phyloP scores from a whole-genome alignment of 2,797 vertebrate species.

The Leucoraja ocellata region DNA sequence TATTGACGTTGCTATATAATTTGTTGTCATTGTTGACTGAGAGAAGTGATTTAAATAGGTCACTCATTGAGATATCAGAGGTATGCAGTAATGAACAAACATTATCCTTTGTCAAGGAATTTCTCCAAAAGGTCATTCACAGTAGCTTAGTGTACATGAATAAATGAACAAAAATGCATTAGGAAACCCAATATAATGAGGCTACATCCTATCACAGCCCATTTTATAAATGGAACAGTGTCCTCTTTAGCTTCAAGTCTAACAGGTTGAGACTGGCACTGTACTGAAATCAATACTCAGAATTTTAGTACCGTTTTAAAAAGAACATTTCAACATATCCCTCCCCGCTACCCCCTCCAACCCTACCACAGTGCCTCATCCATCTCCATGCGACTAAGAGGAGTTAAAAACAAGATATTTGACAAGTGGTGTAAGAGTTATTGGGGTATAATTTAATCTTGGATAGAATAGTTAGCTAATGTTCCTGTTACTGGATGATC shows the following conservation, averaged over 20 bases:
- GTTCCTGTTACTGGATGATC: too few species aligned
- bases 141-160: background rate
- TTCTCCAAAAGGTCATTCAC: background rate
- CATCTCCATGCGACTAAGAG: too few species aligned
- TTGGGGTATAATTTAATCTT: too few species aligned
- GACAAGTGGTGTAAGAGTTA: too few species aligned
- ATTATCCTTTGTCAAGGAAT: background rate
- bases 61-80: background rate
- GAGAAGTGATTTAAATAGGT: background rate
- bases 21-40: background rate
- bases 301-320: background rate
- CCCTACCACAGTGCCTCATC: too few species aligned
- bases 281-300: background rate
- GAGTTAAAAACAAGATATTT: too few species aligned
- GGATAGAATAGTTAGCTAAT: too few species aligned
- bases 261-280: too few species aligned
- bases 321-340: background rate
- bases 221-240: background rate
- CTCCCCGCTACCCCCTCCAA: background rate
- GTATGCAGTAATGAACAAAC: background rate
- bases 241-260: background rate
- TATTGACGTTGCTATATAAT: too few species aligned
- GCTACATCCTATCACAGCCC: background rate
- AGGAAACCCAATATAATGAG: slow-evolving; percentile 14
- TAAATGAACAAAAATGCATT: background rate